Evolutionary conservation across 2,797 vertebrate species (phyloP).

Genomic region (Acanthurus leucopareius): DNA sequence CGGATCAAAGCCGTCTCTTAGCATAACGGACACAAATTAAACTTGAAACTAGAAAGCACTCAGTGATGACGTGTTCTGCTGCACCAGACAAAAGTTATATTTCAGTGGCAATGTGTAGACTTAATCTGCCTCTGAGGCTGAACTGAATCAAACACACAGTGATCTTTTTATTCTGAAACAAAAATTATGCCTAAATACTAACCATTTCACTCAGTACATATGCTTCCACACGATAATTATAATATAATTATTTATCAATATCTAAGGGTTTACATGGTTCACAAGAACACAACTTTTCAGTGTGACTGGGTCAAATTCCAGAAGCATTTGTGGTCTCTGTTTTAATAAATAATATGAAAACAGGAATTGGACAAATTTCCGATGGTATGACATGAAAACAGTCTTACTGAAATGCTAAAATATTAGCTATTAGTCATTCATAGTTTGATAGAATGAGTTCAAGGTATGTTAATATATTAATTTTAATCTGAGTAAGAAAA

Average conservation of each 20-base stretch:
- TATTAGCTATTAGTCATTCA: background rate
- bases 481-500: background rate
- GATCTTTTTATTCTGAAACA: background rate
- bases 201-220: background rate
- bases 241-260: background rate
- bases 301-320: background rate
- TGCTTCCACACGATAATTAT: background rate
- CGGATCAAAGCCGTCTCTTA: constrained; percentile 10
- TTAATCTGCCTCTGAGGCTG: constrained; percentile 12
- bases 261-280: background rate
- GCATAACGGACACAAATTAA: background rate
- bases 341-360: background rate
- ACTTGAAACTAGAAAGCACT: background rate
- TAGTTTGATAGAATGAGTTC: background rate
- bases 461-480: background rate
- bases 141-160: background rate
- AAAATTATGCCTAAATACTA: background rate
- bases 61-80: background rate
- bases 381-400: background rate
- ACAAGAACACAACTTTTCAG: background rate
- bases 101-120: constrained; percentile 1
- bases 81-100: background rate
- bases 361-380: background rate
- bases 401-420: background rate
- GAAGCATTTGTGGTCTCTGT: background rate